Percentiles rank a stretch among this genome's conserved stretches.
phyloP scores from a whole-genome alignment of 2,113 vertebrate species.

The Globicephala melas region DNA sequence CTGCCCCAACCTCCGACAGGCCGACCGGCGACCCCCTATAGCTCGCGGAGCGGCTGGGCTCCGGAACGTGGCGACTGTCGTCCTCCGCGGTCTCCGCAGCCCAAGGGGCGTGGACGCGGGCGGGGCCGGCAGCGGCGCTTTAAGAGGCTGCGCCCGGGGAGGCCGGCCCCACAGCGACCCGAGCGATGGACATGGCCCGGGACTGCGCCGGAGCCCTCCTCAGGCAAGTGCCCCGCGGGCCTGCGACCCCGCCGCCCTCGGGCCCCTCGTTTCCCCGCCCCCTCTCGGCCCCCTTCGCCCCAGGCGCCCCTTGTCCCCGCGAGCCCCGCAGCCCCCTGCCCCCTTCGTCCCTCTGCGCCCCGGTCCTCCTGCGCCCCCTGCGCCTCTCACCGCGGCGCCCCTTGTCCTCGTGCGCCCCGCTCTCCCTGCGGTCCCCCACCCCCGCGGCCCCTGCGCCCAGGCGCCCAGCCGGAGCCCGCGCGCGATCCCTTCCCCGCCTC shows the following conservation, averaged over 20 bases:
- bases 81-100: too few relatives aligned
- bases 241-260: not conserved
- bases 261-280: not conserved
- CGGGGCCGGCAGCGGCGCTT: not conserved
- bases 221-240: slow-evolving; percentile 70
- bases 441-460: accelerated
- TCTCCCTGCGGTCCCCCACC: not conserved
- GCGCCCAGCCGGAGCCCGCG: accelerated
- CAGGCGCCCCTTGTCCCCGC: not conserved
- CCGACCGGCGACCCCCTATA: not conserved
- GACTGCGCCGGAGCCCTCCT: slow-evolving; percentile 71
- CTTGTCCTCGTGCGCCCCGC: not conserved
- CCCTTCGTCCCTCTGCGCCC: too few relatives aligned
- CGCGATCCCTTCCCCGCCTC: not conserved
- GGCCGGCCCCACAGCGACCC: accelerated
- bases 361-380: not conserved
- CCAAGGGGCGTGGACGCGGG: not conserved
- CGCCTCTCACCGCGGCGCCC: too few relatives aligned
- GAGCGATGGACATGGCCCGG: slow-evolving; percentile 63
- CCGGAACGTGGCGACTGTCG: too few relatives aligned
- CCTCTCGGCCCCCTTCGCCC: not conserved
- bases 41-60: not conserved
- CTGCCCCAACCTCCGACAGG: not conserved
- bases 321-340: too few relatives aligned
- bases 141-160: not conserved